These are phyloP conservation scores for Rhabdophis nuchalis DNA, from an alignment of 2,797 vertebrate species.

Conservation along the genomic window DNA sequence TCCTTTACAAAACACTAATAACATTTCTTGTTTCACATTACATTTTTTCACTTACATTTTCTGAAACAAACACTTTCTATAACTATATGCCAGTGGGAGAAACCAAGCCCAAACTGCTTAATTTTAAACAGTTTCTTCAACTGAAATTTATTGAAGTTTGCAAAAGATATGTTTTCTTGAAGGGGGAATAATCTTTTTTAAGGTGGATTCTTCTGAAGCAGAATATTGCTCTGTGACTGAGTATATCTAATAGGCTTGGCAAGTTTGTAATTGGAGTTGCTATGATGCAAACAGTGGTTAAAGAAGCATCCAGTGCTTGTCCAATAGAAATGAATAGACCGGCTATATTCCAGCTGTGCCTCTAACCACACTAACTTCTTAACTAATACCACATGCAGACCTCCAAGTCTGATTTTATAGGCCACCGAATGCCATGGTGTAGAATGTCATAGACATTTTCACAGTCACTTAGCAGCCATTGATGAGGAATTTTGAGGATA, in stretches of 20 bases:
- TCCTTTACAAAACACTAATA: background rate
- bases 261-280: background rate
- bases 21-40: background rate
- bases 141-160: background rate
- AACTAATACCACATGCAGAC: background rate
- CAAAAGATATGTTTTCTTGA: background rate
- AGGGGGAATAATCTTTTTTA: background rate
- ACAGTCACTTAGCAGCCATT: background rate
- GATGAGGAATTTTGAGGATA: background rate
- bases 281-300: background rate
- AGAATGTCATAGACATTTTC: background rate
- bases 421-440: background rate
- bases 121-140: background rate
- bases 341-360: background rate
- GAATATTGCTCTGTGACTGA: background rate
- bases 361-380: background rate
- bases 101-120: background rate
- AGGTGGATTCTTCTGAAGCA: background rate
- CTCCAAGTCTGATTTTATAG: background rate
- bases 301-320: background rate
- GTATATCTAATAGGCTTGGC: background rate
- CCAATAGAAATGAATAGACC: background rate
- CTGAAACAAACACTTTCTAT: background rate
- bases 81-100: background rate
- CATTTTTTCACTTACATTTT: background rate